Evolutionary conservation across 2,888 invertebrate species (phyloP).

Genomic region (Zhuqinia jingwanae): DNA sequence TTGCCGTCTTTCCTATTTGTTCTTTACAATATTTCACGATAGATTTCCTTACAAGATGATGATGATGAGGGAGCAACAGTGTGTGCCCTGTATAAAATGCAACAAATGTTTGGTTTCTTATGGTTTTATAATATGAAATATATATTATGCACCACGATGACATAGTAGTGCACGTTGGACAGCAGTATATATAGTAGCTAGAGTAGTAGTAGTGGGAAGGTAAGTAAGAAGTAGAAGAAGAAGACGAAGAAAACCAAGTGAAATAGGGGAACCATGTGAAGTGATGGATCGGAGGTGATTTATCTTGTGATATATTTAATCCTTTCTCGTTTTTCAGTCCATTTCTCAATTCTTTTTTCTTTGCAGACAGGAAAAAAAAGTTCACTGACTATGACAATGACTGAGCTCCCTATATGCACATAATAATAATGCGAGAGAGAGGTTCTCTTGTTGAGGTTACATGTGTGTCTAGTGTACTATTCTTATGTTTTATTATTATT

Average conservation of each 20-base stretch:
- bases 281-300: slow-evolving; percentile 79
- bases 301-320: slow-evolving; percentile 79
- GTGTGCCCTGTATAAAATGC: slow-evolving; percentile 4
- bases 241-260: slow-evolving; percentile 36
- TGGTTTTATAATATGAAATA: neutral
- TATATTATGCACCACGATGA: neutral
- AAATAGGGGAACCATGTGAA: slow-evolving; percentile 76
- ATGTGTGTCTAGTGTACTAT: neutral
- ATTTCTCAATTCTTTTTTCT: slow-evolving; percentile 75
- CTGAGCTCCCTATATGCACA: slow-evolving; percentile 41
- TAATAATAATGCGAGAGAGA: neutral
- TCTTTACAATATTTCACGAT: slow-evolving; percentile 39
- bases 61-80: neutral
- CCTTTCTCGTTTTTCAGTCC: slow-evolving; percentile 78
- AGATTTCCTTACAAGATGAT: slow-evolving; percentile 26
- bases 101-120: slow-evolving; percentile 52
- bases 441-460: too few species aligned
- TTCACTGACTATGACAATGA: slow-evolving; percentile 47
- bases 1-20: slow-evolving; percentile 28
- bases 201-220: neutral
- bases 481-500: neutral
- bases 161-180: slow-evolving; percentile 35
- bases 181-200: too few species aligned
- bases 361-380: slow-evolving; percentile 35
- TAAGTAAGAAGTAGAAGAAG: slow-evolving; percentile 20